phyloP scores from a whole-genome alignment of 2,797 vertebrate species.

The Pseudomugil tenellus region DNA sequence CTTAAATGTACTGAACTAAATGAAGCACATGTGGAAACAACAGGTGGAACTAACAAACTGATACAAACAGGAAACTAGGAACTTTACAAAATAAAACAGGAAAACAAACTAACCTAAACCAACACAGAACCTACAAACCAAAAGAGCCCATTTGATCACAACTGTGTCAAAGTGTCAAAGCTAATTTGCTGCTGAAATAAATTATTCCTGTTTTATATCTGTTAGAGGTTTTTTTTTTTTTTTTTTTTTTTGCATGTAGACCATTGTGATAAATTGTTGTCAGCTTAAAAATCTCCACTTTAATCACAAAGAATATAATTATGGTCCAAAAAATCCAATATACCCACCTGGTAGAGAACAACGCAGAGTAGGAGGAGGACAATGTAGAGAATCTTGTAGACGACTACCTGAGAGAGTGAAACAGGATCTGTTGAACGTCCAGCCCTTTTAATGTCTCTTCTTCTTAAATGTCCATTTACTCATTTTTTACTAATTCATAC shows the following conservation, averaged over 20 bases:
- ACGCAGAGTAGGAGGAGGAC: constrained; percentile 81
- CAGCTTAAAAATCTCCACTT: neutral
- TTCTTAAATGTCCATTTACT: neutral
- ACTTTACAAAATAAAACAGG: no score
- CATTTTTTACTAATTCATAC: neutral
- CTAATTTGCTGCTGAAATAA: neutral
- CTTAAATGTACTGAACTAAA: no score
- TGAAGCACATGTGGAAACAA: no score
- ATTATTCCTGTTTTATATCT: neutral
- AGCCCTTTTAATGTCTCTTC: neutral
- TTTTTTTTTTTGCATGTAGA: no score
- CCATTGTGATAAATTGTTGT: no score
- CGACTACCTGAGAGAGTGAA: constrained; percentile 67
- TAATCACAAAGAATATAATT: neutral
- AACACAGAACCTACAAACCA: no score
- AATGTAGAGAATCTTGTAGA: constrained; percentile 82
- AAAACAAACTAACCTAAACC: no score
- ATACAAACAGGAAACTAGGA: no score
- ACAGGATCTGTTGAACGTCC: neutral
- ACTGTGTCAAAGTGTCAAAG: no score
- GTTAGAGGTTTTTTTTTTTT: no score
- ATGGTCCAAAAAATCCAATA: neutral
- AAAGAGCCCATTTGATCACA: neutral
- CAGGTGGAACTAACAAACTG: no score
- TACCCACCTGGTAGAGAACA: constrained; percentile 74